Percentiles rank a stretch among this genome's conserved stretches.
These are phyloP conservation scores for Cataglyphis cursor DNA, from an alignment of 2,888 invertebrate genomes.

Conservation along the genomic window DNA sequence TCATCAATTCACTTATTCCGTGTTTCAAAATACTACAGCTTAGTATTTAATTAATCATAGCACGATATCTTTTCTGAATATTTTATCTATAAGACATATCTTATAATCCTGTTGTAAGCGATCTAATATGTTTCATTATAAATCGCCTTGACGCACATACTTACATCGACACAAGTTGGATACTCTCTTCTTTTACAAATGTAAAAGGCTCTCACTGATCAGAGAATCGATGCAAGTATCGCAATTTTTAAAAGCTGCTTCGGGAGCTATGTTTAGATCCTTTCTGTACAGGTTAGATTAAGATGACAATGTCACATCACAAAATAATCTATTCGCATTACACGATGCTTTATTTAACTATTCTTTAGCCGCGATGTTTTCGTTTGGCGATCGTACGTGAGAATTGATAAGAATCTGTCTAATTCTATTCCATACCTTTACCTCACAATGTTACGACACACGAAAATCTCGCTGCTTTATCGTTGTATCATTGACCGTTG, in stretches of 20 bases:
- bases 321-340: not conserved
- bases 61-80: not conserved
- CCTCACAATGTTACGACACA: not conserved
- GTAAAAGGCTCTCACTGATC: no score
- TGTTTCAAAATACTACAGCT: not conserved
- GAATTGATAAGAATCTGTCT: not conserved
- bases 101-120: not conserved
- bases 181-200: no score
- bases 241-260: not conserved
- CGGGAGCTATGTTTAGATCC: not conserved
- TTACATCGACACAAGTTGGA: not conserved
- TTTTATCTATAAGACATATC: not conserved
- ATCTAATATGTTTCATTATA: not conserved
- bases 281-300: not conserved
- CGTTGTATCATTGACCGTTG: no score
- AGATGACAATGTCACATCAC: not conserved
- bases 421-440: not conserved
- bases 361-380: not conserved
- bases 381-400: not conserved
- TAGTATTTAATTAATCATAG: not conserved
- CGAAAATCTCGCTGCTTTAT: no score
- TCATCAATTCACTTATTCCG: conserved; percentile 10
- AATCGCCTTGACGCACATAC: not conserved
- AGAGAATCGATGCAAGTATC: not conserved
- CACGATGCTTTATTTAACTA: not conserved